Conservation (phyloP, 2,797 vertebrate genomes). For the Sardinella longiceps region DNA sequence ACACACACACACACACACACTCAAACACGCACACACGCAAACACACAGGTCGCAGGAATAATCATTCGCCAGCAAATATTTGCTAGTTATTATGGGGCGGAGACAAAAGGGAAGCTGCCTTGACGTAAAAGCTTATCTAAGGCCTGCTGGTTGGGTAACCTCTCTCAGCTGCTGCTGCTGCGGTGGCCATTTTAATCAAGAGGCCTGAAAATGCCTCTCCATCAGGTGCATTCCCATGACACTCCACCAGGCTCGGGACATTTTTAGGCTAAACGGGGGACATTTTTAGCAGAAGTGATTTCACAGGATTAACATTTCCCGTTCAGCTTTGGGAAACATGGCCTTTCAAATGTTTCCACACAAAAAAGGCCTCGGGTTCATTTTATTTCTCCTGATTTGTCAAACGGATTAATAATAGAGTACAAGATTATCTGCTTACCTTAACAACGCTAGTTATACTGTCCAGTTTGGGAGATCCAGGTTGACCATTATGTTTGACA, state of each 20-base stretch:
- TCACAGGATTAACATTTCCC: background rate
- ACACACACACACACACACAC: background rate
- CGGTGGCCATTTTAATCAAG: background rate
- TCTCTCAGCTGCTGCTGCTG: background rate
- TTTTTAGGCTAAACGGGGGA: background rate
- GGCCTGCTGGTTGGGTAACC: background rate
- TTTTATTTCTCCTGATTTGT: too few relatives aligned
- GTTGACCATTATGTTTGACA: too few relatives aligned
- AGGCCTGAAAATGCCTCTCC: background rate
- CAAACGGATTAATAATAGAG: background rate
- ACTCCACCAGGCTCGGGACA: background rate
- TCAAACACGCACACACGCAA: background rate
- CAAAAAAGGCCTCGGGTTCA: too few relatives aligned
- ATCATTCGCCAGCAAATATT: conserved; percentile 20
- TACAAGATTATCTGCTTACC: too few relatives aligned
- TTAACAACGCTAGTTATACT: too few relatives aligned
- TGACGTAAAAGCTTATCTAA: background rate
- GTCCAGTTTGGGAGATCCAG: too few relatives aligned
- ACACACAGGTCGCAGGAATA: background rate
- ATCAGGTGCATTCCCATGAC: background rate
- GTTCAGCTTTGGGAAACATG: background rate
- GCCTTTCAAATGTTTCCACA: background rate
- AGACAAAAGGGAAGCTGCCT: background rate
- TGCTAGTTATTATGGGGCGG: background rate
- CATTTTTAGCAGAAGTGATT: background rate